Evolutionary conservation across 2,888 invertebrate species (phyloP).

Genomic region (Carterocephalus palaemon): DNA sequence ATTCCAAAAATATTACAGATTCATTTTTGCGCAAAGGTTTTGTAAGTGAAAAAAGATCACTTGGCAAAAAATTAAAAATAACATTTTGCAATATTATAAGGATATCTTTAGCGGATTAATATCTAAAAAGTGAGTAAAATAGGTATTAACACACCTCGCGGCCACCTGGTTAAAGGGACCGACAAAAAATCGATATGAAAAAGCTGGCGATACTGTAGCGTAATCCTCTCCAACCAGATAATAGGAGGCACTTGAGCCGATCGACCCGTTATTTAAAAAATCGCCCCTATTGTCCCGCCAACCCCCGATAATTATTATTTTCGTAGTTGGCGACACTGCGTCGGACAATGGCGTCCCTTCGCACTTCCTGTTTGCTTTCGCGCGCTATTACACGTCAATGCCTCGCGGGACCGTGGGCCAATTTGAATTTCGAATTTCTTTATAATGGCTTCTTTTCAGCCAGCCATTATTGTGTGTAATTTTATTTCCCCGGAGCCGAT

Average conservation of each 20-base stretch:
- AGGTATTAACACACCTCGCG: slow-evolving; percentile 66
- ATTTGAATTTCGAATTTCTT: slow-evolving; percentile 71
- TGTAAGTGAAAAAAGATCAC: no score
- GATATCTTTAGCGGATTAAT: slow-evolving; percentile 60
- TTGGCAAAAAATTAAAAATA: slow-evolving; percentile 5
- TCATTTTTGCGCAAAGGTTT: no score
- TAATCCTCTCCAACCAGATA: slow-evolving; percentile 66
- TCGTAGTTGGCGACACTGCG: slow-evolving; percentile 76
- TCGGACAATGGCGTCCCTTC: slow-evolving; percentile 66
- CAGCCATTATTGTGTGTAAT: slow-evolving; percentile 54
- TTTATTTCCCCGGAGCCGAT: slow-evolving; percentile 49
- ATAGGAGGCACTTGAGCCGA: slow-evolving; percentile 76
- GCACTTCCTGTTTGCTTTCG: slow-evolving; percentile 77
- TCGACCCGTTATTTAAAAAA: slow-evolving; percentile 70
- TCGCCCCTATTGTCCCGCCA: slow-evolving; percentile 58
- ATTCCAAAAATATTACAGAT: no score
- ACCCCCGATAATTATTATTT: slow-evolving; percentile 78
- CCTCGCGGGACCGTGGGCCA: slow-evolving; percentile 68
- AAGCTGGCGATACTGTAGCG: slow-evolving; percentile 63
- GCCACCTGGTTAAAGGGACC: slow-evolving; percentile 60
- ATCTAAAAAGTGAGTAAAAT: slow-evolving; percentile 53
- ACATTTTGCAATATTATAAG: slow-evolving; percentile 32
- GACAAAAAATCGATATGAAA: slow-evolving; percentile 46
- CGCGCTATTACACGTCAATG: slow-evolving; percentile 78
- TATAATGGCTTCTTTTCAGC: slow-evolving; percentile 65